Evolutionary conservation across 2,888 invertebrate species (phyloP).

Genomic region (Caradrina clavipalpis): DNA sequence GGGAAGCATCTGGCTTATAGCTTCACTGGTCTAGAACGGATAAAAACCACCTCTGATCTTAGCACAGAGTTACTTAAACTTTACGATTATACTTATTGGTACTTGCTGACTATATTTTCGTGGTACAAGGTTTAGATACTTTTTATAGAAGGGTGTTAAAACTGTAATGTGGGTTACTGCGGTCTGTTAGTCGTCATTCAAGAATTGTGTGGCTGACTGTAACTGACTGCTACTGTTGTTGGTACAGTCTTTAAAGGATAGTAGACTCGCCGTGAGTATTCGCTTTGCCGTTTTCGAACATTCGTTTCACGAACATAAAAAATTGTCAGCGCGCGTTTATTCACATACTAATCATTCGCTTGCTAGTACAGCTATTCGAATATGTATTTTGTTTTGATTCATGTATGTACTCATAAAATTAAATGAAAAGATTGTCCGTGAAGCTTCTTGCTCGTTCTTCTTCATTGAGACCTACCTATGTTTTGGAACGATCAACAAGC

Average conservation of each 20-base stretch:
- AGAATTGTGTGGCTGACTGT: slow-evolving; percentile 3
- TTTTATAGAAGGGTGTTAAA: slow-evolving; percentile 46
- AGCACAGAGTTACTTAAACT: slow-evolving; percentile 18
- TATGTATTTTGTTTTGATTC: no score
- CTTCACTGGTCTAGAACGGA: slow-evolving; percentile 34
- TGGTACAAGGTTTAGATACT: slow-evolving; percentile 27
- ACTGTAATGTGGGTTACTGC: slow-evolving; percentile 30
- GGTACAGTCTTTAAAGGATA: background rate
- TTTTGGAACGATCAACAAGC: no score
- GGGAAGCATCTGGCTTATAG: slow-evolving; percentile 38
- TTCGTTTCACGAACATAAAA: background rate
- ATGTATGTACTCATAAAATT: no score
- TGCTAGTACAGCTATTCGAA: no score
- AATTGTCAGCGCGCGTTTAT: background rate
- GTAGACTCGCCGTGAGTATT: background rate
- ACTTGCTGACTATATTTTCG: slow-evolving; percentile 9
- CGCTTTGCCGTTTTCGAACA: background rate
- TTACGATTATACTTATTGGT: slow-evolving; percentile 25
- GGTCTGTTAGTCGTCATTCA: slow-evolving; percentile 39
- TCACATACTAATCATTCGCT: no score
- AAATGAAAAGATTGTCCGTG: no score
- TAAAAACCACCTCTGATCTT: slow-evolving; percentile 32
- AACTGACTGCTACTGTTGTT: background rate
- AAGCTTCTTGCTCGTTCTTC: no score
- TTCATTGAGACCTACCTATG: no score